Evolutionary conservation across 1,140 invertebrate species (phyloP), one percentile per base, ranked within the genome.

Genomic region (Rhysida immarginata): DNA sequence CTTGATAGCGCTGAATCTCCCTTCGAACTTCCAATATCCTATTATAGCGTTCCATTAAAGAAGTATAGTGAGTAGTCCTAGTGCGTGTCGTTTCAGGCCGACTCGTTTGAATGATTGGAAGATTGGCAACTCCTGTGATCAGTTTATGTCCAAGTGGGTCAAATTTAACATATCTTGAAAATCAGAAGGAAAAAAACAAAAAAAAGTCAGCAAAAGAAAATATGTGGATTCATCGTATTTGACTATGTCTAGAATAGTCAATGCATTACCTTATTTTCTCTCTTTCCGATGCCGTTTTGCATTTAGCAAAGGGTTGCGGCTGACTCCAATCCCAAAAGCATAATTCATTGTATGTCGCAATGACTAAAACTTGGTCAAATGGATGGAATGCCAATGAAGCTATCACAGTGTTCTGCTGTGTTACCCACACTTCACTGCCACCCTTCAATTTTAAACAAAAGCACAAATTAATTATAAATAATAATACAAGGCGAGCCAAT

Each of bases 291-390:
- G 75, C 77, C 42, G 83, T 85, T 21, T 74, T 73, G 52, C 80
- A 77, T 64, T 26, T 71, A 41, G 81, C 80, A 67, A 87, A 86
- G 0, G 87, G 87, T 62, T 82, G 74, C 0, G 81, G 75, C 60
- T 80, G 74, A 65, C 78, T 83, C 89, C 88, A 92, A 65, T 92
- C 85, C 89, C 87, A 92, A 70, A 92, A 91, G 67, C 86, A 82
- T 18, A 93, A 72, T 67, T 85, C 81, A 75, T 90, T 90, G 62
- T 77, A 81, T 1, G 85, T 87, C 20, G 87, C 87, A 62, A 93
- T 87, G 2, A 88, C 85, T 26, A 93, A 74, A 52, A 92, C 71
- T 60, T 83, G 77, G 63, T 87, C 84, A 18, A 77, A 76, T 0
- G 88, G 89, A 71, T 92, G 88, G 70, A 93, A 92, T 13, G 87